Percentiles rank a stretch among this genome's conserved stretches.
Conservation (phyloP, 2,797 vertebrate genomes). For the Rhinoraja longicauda region DNA sequence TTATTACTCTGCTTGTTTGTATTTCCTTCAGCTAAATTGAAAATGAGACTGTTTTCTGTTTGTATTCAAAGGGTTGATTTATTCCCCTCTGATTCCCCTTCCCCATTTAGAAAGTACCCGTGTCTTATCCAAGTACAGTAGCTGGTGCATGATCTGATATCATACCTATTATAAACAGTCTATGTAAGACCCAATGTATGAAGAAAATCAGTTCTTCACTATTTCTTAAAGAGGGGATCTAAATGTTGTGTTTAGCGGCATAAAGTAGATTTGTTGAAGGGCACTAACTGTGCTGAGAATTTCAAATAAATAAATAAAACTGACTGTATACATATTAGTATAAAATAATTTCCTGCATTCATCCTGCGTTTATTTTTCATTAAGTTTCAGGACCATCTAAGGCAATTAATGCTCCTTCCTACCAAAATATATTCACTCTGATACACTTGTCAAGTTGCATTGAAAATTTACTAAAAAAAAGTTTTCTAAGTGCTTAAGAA, state of each 20-base stretch:
- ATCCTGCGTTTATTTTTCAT: conserved; percentile 15
- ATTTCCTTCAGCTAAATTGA: conserved; percentile 72
- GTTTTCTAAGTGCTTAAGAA: background rate
- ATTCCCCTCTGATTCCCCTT: conserved; percentile 57
- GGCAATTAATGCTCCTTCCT: background rate
- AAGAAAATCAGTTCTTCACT: conserved; percentile 10
- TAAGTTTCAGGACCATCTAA: background rate
- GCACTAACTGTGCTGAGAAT: background rate
- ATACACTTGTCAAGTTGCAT: background rate
- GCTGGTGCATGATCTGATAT: conserved; percentile 14
- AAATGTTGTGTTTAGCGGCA: conserved; percentile 22
- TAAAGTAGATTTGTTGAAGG: conserved; percentile 21
- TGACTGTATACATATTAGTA: conserved; percentile 7
- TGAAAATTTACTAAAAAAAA: background rate
- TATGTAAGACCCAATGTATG: background rate
- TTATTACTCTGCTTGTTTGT: conserved; percentile 72
- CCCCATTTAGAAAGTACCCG: conserved; percentile 46
- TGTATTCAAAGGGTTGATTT: conserved; percentile 55
- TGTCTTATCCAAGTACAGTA: conserved; percentile 32
- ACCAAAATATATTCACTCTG: background rate
- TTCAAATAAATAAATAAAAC: conserved; percentile 23
- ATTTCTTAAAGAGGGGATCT: background rate
- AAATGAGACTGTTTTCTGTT: conserved; percentile 34
- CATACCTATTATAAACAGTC: conserved; percentile 23
- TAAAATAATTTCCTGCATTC: conserved; percentile 9